Evolutionary conservation across 2,888 invertebrate genomes (phyloP), one percentile per base, ranked within the genome.

Genomic region (Augiades crinisus): DNA sequence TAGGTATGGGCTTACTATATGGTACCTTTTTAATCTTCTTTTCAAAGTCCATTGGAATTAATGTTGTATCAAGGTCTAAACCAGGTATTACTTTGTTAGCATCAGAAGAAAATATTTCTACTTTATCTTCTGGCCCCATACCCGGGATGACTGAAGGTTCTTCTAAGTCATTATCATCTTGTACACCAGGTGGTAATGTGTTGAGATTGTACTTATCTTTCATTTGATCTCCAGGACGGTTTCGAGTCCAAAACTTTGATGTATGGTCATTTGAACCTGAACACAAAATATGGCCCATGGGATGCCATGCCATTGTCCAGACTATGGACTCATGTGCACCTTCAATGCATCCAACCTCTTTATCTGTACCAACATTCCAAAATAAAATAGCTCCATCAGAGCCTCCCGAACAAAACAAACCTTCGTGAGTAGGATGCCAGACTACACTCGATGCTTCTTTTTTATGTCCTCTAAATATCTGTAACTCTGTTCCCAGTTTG

Each of bases 191-290:
- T 13, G 98, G 97, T 54, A 98, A 85, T 8, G 96, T 97, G 75
- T 98, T 98, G 57, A 98, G 90, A 81, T 98, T 98, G 81, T 99
- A 99, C 84, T 98, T 98, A 79, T 99, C 99, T 72, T 98, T 93
- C 97, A 99, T 99, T 53, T 95, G 92, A 89, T 99, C 99, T 13
- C 99, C 99, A 0, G 99, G 99, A 40, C 99, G 93, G 85, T 99
- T 99, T 58, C 99, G 91, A 1, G 99, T 99, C 99, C 99, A 99
- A 88, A 99, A 99, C 87, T 99, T 99, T 16, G 95, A 96, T 17
- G 99, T 98, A 72, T 99, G 99, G 85, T 99, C 99, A 86, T 99
- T 99, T n/a, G 99, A 99, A 0, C 99, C 99, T 2, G 99, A 98
- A 72, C 98, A 99, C 22, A 99, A 90, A 67, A 99, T 99, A 72